Percentiles rank a stretch among this genome's conserved stretches.
phyloP scores from a whole-genome alignment of 1,140 invertebrate genomes.

The Heterodera schachtii region DNA sequence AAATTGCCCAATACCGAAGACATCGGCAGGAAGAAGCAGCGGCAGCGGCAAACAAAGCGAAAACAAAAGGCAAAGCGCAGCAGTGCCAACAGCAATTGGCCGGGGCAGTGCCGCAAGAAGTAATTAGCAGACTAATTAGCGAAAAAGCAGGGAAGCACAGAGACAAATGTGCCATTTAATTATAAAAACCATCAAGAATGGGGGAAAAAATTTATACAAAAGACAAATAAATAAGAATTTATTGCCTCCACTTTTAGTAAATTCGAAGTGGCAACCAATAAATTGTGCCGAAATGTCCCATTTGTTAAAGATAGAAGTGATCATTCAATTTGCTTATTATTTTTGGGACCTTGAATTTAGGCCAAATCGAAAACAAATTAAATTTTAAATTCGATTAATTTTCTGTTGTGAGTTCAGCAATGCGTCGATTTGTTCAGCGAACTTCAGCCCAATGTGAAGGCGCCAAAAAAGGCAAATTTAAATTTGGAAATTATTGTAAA shows the following conservation, averaged over 20 bases:
- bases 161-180: background rate
- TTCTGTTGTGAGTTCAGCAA: background rate
- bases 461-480: slow-evolving; percentile 10
- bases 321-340: too few species aligned
- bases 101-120: background rate
- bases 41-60: background rate
- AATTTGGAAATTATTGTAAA: background rate
- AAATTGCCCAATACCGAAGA: slow-evolving; percentile 25
- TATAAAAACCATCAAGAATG: too few species aligned
- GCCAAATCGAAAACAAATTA: background rate
- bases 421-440: slow-evolving; percentile 23
- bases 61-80: background rate
- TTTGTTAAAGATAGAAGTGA: too few species aligned
- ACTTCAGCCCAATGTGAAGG: slow-evolving; percentile 15
- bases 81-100: background rate
- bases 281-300: too few species aligned
- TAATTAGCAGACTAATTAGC: background rate
- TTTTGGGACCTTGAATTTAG: too few species aligned
- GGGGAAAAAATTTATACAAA: too few species aligned
- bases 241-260: too few species aligned
- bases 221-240: too few species aligned
- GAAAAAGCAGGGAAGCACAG: background rate
- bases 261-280: too few species aligned
- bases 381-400: background rate
- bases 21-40: slow-evolving; percentile 9